Evolutionary conservation across 2,113 vertebrate genomes (phyloP).

Genomic region (Poicephalus meyeri): DNA sequence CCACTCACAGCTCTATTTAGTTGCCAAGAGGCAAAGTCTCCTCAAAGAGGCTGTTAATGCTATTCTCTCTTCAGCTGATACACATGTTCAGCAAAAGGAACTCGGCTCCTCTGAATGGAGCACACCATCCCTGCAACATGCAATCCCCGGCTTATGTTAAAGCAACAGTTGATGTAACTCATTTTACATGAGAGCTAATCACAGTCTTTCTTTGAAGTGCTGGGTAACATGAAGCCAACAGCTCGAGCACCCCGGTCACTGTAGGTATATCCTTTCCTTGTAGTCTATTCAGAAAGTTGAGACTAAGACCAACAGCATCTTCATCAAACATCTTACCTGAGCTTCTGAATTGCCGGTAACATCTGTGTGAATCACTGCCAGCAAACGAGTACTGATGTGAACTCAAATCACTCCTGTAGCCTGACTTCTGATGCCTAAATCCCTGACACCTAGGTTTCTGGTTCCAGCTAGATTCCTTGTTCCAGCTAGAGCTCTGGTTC

Average conservation of each 20-base stretch:
- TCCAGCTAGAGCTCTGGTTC: neutral
- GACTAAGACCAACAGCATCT: neutral
- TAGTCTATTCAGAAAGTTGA: neutral
- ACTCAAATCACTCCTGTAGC: neutral
- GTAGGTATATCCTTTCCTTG: constrained; percentile 4
- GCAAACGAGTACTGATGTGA: neutral
- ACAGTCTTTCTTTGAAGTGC: constrained; percentile 48
- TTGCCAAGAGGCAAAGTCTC: neutral
- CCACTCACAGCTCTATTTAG: neutral
- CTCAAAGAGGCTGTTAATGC: neutral
- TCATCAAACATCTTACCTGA: neutral
- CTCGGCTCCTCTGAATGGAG: neutral
- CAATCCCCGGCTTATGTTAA: neutral
- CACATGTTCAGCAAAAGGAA: neutral
- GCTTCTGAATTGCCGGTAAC: neutral
- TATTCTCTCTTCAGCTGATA: neutral
- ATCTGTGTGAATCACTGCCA: neutral
- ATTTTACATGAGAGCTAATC: neutral
- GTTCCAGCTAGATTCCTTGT: neutral
- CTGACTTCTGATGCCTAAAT: neutral
- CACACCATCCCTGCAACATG: neutral
- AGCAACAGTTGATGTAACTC: neutral
- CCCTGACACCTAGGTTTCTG: neutral
- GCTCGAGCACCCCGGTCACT: neutral
- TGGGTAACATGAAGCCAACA: constrained; percentile 2